Conservation (phyloP, 2,113 vertebrate genomes). For the Prietella phreatophila region DNA sequence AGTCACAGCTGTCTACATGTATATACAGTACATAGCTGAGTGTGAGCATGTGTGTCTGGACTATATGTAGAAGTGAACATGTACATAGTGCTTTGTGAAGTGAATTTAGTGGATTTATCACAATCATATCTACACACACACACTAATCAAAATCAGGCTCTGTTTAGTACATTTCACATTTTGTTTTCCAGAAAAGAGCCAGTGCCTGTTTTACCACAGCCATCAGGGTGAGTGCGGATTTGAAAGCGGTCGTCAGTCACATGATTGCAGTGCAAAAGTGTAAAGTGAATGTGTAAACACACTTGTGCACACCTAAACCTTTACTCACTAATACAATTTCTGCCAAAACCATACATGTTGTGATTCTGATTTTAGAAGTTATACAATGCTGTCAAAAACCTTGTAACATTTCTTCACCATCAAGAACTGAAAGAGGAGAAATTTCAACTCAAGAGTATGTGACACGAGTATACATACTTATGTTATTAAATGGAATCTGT, state of each 20-base stretch:
- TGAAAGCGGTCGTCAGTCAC: not conserved
- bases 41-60: slow-evolving; percentile 20
- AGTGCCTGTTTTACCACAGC: not conserved
- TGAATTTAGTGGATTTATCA: not conserved
- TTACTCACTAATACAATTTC: not conserved
- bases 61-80: slow-evolving; percentile 12
- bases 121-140: not conserved
- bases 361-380: slow-evolving; percentile 23
- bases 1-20: not conserved
- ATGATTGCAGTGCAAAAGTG: slow-evolving; percentile 17
- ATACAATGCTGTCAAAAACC: slow-evolving; percentile 23
- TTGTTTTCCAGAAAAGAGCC: not conserved
- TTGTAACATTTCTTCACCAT: not conserved
- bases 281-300: slow-evolving; percentile 28
- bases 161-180: not conserved
- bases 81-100: slow-evolving; percentile 11
- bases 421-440: slow-evolving; percentile 7
- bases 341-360: not conserved
- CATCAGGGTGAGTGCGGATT: slow-evolving; percentile 6
- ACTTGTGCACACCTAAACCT: slow-evolving; percentile 2
- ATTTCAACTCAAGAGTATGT: slow-evolving; percentile 1
- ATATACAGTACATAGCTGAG: slow-evolving; percentile 23
- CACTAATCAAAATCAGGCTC: not conserved
- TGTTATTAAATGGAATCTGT: slow-evolving; percentile 3
- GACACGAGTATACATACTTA: not conserved